Base-by-base conservation (phyloP, 2,888 invertebrate species). In the Scaeva pyrastri region DNA sequence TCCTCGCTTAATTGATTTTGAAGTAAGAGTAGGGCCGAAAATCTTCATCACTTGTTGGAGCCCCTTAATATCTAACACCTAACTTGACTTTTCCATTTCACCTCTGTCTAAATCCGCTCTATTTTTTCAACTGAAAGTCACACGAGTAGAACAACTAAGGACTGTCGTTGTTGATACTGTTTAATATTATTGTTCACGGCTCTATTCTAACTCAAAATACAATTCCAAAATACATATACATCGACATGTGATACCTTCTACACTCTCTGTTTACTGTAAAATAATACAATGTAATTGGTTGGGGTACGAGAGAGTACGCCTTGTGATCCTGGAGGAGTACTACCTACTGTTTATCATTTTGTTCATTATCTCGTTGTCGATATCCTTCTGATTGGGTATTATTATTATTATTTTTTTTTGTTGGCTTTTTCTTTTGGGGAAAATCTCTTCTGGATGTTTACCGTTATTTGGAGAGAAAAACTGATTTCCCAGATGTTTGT, bases 331-430 rank as follows among this genome's bases (percentile, higher is more conserved):
- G 71, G 45, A 26, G 26, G 62, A 48, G 73, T 68, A 78, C n/a
- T n/a, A n/a, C n/a, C n/a, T 58, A 31, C 31, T 79, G 56, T 79
- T 71, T 66, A 64, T 79, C 70, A 64, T 79, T 62, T 43, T 31
- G 64, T 70, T 66, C 68, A 50, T 60, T 66, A 66, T 68, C 74
- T 50, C 4, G 11, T n/a, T 39, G 43, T 64, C 50, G 71, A 72
- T 85, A 80, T 84, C 80, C 8, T 31, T 79, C 75, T 75, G 84
- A 79, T 79, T 84, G 75, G 21, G 58, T 68, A 60, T 78, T 55
- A 83, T 41, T 45, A n/a, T n/a, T n/a, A n/a, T 55, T 48, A 56
- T 36, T 55, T 60, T 68, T 39, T 68, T 21, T 36, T n/a, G n/a
- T n/a, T n/a, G n/a, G n/a, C n/a, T n/a, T n/a, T 1, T 19, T 48